phyloP scores from a whole-genome alignment of 2,113 vertebrate species.

The Deroptyus accipitrinus region DNA sequence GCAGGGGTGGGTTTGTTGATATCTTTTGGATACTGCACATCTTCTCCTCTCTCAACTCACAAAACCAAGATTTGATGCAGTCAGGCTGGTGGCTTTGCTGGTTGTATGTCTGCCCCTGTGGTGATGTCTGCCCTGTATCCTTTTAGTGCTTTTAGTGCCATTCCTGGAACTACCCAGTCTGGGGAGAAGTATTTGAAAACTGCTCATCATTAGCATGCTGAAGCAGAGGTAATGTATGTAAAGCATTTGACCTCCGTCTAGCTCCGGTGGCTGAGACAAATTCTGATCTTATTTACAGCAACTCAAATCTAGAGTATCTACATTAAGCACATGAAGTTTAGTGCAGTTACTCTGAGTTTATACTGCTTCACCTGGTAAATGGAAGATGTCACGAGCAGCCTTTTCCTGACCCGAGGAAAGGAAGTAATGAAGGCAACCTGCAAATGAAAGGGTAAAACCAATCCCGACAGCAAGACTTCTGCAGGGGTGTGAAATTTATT shows the following conservation, averaged over 20 bases:
- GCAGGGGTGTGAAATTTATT: constrained; percentile 16
- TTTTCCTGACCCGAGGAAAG: not conserved
- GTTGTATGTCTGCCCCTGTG: rapidly evolving
- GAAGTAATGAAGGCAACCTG: not conserved
- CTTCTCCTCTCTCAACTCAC: not conserved
- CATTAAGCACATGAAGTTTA: constrained; percentile 12
- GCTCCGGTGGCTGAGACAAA: not conserved
- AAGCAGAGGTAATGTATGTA: not conserved
- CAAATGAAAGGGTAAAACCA: not conserved
- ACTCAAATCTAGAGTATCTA: not conserved
- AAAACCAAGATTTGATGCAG: not conserved
- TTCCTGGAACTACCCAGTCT: constrained; percentile 2
- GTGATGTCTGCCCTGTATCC: not conserved
- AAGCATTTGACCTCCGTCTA: not conserved
- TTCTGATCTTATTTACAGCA: constrained; percentile 22
- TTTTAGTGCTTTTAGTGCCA: not conserved
- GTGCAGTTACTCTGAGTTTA: constrained; percentile 25
- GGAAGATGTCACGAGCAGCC: constrained; percentile 25
- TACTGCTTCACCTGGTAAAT: not conserved
- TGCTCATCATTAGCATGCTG: not conserved
- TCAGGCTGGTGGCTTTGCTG: not conserved
- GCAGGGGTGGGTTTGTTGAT: not conserved
- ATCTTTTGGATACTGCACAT: not conserved
- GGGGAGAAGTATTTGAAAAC: not conserved
- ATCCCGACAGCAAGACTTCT: not conserved